Conservation (phyloP, 2,113 vertebrate species). For the Eptatretus burgeri region DNA sequence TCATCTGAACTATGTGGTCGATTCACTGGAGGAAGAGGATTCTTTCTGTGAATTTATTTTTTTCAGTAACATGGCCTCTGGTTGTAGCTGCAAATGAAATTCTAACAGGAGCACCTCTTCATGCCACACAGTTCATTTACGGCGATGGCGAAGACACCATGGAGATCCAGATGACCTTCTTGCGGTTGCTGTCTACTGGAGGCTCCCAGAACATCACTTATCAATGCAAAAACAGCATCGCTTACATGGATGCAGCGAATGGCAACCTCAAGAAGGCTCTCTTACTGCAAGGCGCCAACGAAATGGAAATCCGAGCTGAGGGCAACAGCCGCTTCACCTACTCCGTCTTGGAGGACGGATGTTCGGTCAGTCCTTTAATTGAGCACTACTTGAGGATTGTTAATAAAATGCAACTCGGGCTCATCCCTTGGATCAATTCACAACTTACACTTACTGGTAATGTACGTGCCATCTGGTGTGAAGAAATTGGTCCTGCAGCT, state of each 20-base stretch:
- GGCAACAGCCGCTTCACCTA: constrained; percentile 4
- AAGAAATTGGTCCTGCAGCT: not conserved
- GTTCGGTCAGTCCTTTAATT: not conserved
- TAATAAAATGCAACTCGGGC: not conserved
- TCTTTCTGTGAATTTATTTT: no score
- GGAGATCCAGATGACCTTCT: constrained; percentile 3
- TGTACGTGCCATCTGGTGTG: not conserved
- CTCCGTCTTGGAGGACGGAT: constrained; percentile 1
- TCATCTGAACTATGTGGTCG: no score
- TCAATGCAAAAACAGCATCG: constrained; percentile 4
- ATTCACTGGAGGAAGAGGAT: no score
- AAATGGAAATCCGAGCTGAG: constrained; percentile 5
- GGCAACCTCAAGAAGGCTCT: constrained; percentile 5
- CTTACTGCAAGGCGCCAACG: constrained; percentile 4
- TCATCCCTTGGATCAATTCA: not conserved
- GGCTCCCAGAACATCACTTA: constrained; percentile 6
- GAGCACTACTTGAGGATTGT: no score
- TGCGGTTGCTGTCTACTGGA: not conserved
- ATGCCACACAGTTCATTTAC: not conserved
- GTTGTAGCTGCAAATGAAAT: no score
- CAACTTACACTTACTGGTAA: not conserved
- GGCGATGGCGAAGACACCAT: not conserved
- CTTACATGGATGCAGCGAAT: not conserved
- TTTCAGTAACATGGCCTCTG: no score
- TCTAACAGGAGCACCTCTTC: no score